Evolutionary conservation across 2,888 invertebrate genomes (phyloP).

Genomic region (Kuschelorhynchus macadamiae): DNA sequence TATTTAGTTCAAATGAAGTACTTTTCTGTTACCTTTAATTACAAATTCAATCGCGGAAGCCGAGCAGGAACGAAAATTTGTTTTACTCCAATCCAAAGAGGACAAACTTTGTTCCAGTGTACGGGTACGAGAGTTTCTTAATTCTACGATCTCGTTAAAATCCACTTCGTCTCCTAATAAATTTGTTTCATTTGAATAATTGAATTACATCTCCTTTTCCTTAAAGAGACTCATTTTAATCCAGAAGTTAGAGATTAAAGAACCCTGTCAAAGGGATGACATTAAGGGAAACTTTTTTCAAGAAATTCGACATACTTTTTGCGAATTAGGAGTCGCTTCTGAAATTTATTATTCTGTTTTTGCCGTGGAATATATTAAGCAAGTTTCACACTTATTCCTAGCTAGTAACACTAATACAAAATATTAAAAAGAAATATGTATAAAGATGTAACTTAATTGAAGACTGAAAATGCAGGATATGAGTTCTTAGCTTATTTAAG

Average conservation of each 20-base stretch:
- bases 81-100: conserved; percentile 31
- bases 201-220: conserved; percentile 49
- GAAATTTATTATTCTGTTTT: conserved; percentile 15
- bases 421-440: too few species aligned
- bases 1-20: not conserved
- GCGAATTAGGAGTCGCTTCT: conserved; percentile 23
- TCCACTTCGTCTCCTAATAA: conserved; percentile 51
- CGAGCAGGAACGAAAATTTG: conserved; percentile 29
- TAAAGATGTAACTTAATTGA: too few species aligned
- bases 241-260: conserved; percentile 50
- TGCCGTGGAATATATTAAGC: too few species aligned
- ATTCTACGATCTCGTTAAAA: conserved; percentile 51
- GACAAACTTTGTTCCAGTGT: conserved; percentile 23
- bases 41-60: conserved; percentile 17
- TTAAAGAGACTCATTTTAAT: conserved; percentile 47
- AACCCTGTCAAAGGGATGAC: conserved; percentile 41
- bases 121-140: conserved; percentile 44
- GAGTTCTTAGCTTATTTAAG: too few species aligned
- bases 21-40: conserved; percentile 31
- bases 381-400: too few species aligned
- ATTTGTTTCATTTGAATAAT: conserved; percentile 54
- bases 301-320: conserved; percentile 23
- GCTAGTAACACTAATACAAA: too few species aligned
- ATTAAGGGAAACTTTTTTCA: conserved; percentile 31
- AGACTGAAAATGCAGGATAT: too few species aligned